Evolutionary conservation across 2,113 vertebrate species (phyloP), one percentile per base, ranked within the genome.

Genomic region (Grallaria varia): DNA sequence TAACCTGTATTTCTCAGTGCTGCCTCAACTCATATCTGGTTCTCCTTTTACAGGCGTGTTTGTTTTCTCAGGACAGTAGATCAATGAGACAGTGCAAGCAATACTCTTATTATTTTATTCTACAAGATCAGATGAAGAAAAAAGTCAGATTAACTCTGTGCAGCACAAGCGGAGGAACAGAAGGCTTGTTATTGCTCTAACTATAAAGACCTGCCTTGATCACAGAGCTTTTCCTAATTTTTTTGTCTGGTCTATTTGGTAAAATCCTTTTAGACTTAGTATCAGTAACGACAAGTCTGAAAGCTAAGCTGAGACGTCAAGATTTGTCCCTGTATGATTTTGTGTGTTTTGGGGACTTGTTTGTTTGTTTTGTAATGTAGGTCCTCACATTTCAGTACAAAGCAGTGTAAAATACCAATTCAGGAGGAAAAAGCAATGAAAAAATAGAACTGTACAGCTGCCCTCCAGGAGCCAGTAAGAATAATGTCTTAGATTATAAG

Each of bases 401-500:
- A 85, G 35, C 47, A 73, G 39, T 49, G 53, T 84, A 83, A 90
- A 90, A 82, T 96, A 96, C 52, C 90, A 96, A 88, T 85, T 71
- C 87, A 92, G 84, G 53, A 94, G 93, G 63, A 64, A 89, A 94
- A 95, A 80, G 33, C 30, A 79, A 60, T 63, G 69, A 88, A 74
- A 91, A 96, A 94, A 89, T 35, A 90, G 72, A 79, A 93, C 63
- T 68, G 19, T 91, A 74, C 66, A 89, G 66, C 92, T 97, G 90
- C 89, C 87, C 96, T 97, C 94, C 58, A 86, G 79, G 40, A 97
- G 60, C 84, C 96, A 94, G 95, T 82, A 97, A 98, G 97, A 98
- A 96, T 97, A 98, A 98, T 97, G 97, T 96, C 96, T 97, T 96
- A 95, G 96, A 97, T 97, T 98, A 98, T 97, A 97, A 96, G 97